These are phyloP conservation scores for Chloroclystis v-ata DNA, from an alignment of 2,888 invertebrate species.

Conservation along the genomic window DNA sequence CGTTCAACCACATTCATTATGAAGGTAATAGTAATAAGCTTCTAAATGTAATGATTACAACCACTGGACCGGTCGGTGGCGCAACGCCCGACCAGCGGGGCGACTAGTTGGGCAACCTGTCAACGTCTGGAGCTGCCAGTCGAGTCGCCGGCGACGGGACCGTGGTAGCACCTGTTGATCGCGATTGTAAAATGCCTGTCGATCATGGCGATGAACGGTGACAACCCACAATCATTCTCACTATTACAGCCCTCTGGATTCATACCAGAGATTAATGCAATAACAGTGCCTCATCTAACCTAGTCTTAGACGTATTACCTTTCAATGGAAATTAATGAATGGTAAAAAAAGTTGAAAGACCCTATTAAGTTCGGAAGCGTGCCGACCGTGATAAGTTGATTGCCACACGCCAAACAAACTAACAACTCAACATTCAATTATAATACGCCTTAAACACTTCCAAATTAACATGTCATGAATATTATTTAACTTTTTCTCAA, in stretches of 20 bases:
- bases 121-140: too few relatives aligned
- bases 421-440: constrained; percentile 56
- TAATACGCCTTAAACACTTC: constrained; percentile 56
- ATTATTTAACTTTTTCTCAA: constrained; percentile 70
- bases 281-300: background rate
- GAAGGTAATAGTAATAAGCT: background rate
- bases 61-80: background rate
- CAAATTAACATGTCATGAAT: constrained; percentile 74
- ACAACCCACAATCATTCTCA: constrained; percentile 32
- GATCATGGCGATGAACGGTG: constrained; percentile 39
- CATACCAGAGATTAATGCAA: background rate
- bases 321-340: too few relatives aligned
- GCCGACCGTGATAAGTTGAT: too few relatives aligned
- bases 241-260: background rate
- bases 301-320: too few relatives aligned
- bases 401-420: constrained; percentile 22
- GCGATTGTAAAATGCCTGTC: constrained; percentile 40
- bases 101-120: constrained; percentile 21
- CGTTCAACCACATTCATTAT: background rate
- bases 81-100: background rate
- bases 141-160: too few relatives aligned
- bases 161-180: constrained; percentile 32
- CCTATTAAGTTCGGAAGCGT: too few relatives aligned
- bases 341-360: too few relatives aligned
- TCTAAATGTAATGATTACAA: background rate